These are phyloP conservation scores for Liposcelis brunnea DNA, from an alignment of 2,888 invertebrate species.

Conservation along the genomic window DNA sequence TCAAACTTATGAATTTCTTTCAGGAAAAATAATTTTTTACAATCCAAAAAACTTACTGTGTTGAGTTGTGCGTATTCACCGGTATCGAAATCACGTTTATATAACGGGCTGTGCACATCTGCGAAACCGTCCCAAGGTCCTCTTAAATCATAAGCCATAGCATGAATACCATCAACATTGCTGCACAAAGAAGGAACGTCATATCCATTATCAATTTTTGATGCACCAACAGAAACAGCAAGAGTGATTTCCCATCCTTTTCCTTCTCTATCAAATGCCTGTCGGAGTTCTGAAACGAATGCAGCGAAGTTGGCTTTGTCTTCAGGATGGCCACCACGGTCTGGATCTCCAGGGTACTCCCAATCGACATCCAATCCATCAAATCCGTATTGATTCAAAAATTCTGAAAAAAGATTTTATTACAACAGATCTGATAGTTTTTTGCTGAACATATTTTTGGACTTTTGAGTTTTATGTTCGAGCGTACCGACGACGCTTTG, in stretches of 20 bases:
- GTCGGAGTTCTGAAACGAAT: neutral
- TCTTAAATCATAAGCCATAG: constrained; percentile 71
- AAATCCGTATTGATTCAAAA: constrained; percentile 2
- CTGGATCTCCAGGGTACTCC: constrained; percentile 4
- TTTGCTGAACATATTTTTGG: no score
- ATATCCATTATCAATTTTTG: constrained; percentile 1
- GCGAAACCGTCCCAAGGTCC: constrained; percentile 87
- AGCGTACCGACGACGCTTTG: constrained; percentile 49
- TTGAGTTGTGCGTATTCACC: constrained; percentile 80
- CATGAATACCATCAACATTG: constrained; percentile 61
- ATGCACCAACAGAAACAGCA: neutral
- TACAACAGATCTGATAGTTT: no score
- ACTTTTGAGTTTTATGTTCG: no score
- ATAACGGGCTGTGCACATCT: constrained; percentile 73
- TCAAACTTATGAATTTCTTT: no score
- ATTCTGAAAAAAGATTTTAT: neutral
- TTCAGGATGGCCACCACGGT: neutral
- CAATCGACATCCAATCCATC: constrained; percentile 6
- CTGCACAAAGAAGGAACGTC: constrained; percentile 26
- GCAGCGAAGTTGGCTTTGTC: constrained; percentile 6
- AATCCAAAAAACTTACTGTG: constrained; percentile 46
- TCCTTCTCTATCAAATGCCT: neutral
- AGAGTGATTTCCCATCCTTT: constrained; percentile 3
- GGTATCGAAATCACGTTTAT: constrained; percentile 70
- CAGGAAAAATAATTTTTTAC: no score